Evolutionary conservation across 2,888 invertebrate genomes (phyloP), one percentile per base, ranked within the genome.

Genomic region (Ochropleura plecta): DNA sequence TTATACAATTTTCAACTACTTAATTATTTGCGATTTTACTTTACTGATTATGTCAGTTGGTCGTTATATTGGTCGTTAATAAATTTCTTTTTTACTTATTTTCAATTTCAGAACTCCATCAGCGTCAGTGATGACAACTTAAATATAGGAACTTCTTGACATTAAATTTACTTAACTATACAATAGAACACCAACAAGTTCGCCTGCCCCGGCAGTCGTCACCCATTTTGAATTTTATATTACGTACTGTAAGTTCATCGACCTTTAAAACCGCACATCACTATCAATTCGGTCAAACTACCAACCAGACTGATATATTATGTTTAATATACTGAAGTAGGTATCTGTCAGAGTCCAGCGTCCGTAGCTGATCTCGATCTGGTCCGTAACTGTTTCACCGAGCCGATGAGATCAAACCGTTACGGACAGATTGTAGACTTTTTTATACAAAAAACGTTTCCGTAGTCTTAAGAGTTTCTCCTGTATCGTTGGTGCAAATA

Each of bases 141-240:
- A 16, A n/a, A 44, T 16, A 74, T n/a, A 20, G n/a, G 30, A 74
- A 46, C 60, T 51, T 40, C 16, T 18, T 30, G 30, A n/a, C 51
- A 53, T 63, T 42, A 20, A 65, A 30, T 30, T 49, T 76, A 64
- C 30, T 30, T 5, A 42, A 55, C 16, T 48, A 63, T 20, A 18
- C 20, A 63, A 74, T 42, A 20, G 63, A 51, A 46, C 14, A 20
- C 46, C 4, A 40, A 53, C 46, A 40, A 53, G 14, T 40, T 42
- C 51, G 14, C n/a, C 63, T 9, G 16, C 10, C 18, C 8, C 20
- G 51, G 46, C 76, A 18, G 40, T 12, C 69, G 18, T 46, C 40
- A 69, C 59, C 0, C 79, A 48, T 62, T 70, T 70, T 30, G 46
- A 30, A 69, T 60, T 30, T 70, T 10, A 4, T 44, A 16, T 2